phyloP scores from a whole-genome alignment of 2,797 vertebrate genomes.

The Buceros bicornis region DNA sequence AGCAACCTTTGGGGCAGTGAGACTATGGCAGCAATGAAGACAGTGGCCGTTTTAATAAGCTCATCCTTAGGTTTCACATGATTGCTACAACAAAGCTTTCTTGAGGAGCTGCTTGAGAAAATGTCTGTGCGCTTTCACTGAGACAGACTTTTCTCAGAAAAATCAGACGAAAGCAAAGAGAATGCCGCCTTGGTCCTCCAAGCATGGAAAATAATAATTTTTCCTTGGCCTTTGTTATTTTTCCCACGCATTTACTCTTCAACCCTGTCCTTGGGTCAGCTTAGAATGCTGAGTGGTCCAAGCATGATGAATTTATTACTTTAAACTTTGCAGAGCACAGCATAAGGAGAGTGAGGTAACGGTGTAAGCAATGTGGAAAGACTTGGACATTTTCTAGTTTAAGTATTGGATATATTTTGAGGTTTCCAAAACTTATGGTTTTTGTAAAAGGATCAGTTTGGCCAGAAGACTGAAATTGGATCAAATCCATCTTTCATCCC shows the following conservation, averaged over 20 bases:
- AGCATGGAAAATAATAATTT: not conserved
- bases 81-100: not conserved
- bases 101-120: not conserved
- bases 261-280: not conserved
- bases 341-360: not conserved
- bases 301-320: constrained; percentile 27
- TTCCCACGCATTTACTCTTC: not conserved
- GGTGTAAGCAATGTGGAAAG: not conserved
- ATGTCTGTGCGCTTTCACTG: not conserved
- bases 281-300: not conserved
- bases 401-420: not conserved
- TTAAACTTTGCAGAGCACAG: not conserved
- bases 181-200: not conserved
- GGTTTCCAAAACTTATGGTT: not conserved
- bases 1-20: not conserved
- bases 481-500: not conserved
- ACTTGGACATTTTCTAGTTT: not conserved
- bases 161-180: not conserved
- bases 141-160: not conserved
- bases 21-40: not conserved
- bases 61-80: not conserved
- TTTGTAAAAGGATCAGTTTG: not conserved
- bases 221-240: constrained; percentile 11
- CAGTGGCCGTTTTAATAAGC: not conserved
- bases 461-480: not conserved